Conservation (phyloP, 2,113 vertebrate genomes). For the Synchiropus splendidus region DNA sequence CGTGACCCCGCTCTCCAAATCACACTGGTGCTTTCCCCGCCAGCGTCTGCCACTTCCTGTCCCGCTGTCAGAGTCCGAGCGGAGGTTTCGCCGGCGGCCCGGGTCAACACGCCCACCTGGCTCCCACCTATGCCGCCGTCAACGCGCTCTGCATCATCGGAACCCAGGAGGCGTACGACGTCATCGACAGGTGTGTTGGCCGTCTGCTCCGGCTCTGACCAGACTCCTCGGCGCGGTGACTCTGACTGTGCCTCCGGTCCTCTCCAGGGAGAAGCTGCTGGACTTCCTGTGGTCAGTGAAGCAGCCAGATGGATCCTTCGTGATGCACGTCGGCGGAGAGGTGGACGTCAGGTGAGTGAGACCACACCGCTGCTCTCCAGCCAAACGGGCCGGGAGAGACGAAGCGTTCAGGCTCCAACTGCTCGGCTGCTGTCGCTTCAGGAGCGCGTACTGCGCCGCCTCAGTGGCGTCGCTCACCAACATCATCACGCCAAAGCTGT, state of each 20-base stretch:
- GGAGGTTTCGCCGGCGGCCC: constrained; percentile 92
- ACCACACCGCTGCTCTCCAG: not conserved
- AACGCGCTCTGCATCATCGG: constrained; percentile 92
- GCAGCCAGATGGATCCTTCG: constrained; percentile 88
- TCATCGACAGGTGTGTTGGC: constrained; percentile 78
- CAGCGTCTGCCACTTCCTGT: constrained; percentile 88
- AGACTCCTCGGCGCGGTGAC: too few relatives aligned
- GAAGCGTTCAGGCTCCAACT: too few relatives aligned
- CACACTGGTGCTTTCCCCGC: too few relatives aligned
- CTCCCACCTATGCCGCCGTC: constrained; percentile 89
- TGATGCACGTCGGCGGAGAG: constrained; percentile 92
- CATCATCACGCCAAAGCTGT: constrained; percentile 74
- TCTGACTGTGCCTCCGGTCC: not conserved
- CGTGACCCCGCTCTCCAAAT: too few relatives aligned
- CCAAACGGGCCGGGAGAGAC: too few relatives aligned
- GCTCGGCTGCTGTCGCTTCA: too few relatives aligned
- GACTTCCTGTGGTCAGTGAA: constrained; percentile 83
- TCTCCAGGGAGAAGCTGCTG: constrained; percentile 84
- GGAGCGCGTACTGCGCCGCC: constrained; percentile 89
- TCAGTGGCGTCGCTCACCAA: constrained; percentile 91
- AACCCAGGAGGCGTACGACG: constrained; percentile 80
- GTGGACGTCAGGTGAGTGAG: constrained; percentile 88
- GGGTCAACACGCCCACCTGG: constrained; percentile 86
- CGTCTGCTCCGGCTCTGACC: not conserved
- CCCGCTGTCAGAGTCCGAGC: constrained; percentile 77